Base-by-base conservation (phyloP, 2,888 invertebrate genomes). In the Aradus depressus region DNA sequence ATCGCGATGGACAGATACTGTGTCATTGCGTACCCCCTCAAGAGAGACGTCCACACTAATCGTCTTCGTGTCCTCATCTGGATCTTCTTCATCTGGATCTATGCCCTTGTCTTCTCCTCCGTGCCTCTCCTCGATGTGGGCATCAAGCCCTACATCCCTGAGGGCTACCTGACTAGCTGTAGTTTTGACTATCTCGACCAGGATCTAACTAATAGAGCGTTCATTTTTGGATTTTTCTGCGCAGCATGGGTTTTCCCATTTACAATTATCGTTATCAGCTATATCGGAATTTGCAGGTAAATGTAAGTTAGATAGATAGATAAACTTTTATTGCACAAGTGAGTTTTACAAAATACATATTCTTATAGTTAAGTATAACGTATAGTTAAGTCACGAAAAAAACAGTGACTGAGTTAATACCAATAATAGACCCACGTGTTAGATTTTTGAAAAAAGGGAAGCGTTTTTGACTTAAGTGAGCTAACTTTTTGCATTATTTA, bases 1-100 rank as follows among this genome's bases (percentile, higher is more conserved):
- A 88, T 89, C 56, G 81, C 88, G 0, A 64, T 86, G 55, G 88
- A 89, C 68, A 77, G 89, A 21, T 89, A 84, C 68, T 78, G 79
- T 70, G 88, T 85, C 14, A 84, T 89, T 44, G 82, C 83, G 12
- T 79, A 80, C 61, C 89, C 88, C 0, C 67, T 89, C 51, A 79
- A 82, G 63, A 79, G 81, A 0, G 65, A 77, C 35, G 71, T 79
- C 28, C 73, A 76, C 21, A 76, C 79, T 22, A 80, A 79, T 2
- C 74, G 74, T 26, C 66, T 75, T 25, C 72, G 80, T 39, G 77
- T 81, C 12, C 74, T 77, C 39, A 57, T 79, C 8, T 75, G 78
- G 60, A 73, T 81, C 6, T 61, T 77, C 8, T 65, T 76, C 31
- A 75, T 82, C 51, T 90, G 89, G 89, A 55, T 79, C 14, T 88